Evolutionary conservation across 2,888 invertebrate species (phyloP), one percentile per base, ranked within the genome.

Genomic region (Ophioninae sp.): DNA sequence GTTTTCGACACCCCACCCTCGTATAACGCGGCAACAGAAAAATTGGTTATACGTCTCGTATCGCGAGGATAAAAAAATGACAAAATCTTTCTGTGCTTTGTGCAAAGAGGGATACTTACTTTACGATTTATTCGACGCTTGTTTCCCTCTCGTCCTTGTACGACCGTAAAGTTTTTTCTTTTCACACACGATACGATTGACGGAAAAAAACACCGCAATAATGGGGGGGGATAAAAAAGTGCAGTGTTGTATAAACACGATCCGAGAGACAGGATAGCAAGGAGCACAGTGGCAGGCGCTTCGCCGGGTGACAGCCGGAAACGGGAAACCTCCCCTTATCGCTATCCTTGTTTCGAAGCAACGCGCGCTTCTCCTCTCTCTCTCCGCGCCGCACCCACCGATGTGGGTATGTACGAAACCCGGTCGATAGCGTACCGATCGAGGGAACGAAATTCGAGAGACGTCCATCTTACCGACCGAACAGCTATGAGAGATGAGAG

Each of bases 221-320:
- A 20, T 17, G 30, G 56, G 20, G 61, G 76, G 71, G 20, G 56
- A 58, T 23, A 63, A 72, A 64, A 73, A 83, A 84, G 83, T 58
- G 44, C 78, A 71, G 58, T 58, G 72, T 83, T 72, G 77, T 83
- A 85, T 86, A 84, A 86, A 86, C 86, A 69, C 68, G 69, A 76
- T 84, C 61, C 72, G 75, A 81, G 67, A 76, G 76, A 67, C 58
- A 71, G 71, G 41, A 77, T 59, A 69, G 58, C 77, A 77, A 22
- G 65, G 79, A 58, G 77, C 74, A 84, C 80, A 84, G 86, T 86
- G 86, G 77, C 84, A 85, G 85, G 88, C 88, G 88, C 87, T 88
- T 84, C 82, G 88, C 85, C 82, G 86, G 87, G 88, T 91, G 91
- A 90, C 90, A 91, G 91, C 90, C 91, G 91, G 91, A 91, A 91